Base-by-base conservation (phyloP, 2,797 vertebrate species). In the Pipistrellus pygmaeus region DNA sequence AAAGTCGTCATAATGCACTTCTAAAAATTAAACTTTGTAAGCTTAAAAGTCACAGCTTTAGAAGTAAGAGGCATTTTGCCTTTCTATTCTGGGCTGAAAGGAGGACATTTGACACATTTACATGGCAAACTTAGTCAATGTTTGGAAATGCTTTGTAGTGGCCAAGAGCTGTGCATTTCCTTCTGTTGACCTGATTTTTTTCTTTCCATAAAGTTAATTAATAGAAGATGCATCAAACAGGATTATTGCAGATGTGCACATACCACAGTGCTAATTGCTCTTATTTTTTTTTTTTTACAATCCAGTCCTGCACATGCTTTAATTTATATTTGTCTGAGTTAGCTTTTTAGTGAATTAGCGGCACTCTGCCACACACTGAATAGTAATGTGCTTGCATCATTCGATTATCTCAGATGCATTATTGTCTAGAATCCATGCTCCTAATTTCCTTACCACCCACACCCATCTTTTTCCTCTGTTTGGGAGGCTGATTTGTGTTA, bases 61-160 rank as follows among this genome's bases (percentile, higher is more conserved):
- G 71, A 93, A 96, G 88, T 9, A 88, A 94, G 60, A 88, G 13
- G 17, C 66, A 57, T 73, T 96, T 90, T 90, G 78, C 48, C 38
- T 93, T 96, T 92, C 87, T 90, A 73, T 88, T 90, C 85, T 95
- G 62, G 76, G 38, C 53, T 95, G 76, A 72, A 90, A 90, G 88
- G 75, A 94, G 72, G 68, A 93, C 93, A 80, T 95, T 94, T 95
- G 96, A 97, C 93, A 97, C 92, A 95, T 96, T 97, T 95, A 95
- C 86, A 94, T 96, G 94, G 96, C 90, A 83, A 97, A 93, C 77
- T 93, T 92, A 89, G 95, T 97, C 96, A 96, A 30, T 92, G 90
- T 86, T 97, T 96, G 88, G 90, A 96, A 97, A 97, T 96, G 95
- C 96, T 96, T 97, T 97, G 95, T 96, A 96, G 96, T 97, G 97